A percentile compares a stretch with the other conserved stretches of the same genome.
phyloP scores from a whole-genome alignment of 2,797 vertebrate genomes.

The Champsocephalus esox region DNA sequence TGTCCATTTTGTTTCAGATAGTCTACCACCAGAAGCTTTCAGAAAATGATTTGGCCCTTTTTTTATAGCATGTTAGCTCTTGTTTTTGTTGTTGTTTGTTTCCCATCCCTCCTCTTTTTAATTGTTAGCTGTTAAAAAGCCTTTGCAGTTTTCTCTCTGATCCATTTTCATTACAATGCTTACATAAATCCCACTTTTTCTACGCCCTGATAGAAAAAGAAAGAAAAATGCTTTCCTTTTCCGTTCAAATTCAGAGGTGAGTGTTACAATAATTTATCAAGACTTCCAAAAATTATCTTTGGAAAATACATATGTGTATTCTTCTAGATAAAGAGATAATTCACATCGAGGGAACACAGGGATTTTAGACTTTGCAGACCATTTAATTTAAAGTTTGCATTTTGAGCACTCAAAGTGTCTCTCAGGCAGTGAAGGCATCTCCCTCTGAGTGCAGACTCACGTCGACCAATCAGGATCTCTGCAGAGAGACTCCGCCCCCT shows the following conservation, averaged over 20 bases:
- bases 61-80: too few species aligned
- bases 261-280: too few species aligned
- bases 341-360: not conserved
- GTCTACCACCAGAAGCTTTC: not conserved
- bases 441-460: conserved; percentile 52
- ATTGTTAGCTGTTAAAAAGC: not conserved
- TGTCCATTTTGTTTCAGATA: not conserved
- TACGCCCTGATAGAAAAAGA: too few species aligned
- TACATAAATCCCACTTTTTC: too few species aligned
- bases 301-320: not conserved
- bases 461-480: conserved; percentile 66
- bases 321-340: not conserved
- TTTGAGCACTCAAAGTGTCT: conserved; percentile 32
- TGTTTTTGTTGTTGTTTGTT: not conserved
- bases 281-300: not conserved
- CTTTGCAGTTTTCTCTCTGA: conserved; percentile 19
- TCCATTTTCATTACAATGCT: conserved; percentile 27
- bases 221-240: too few species aligned
- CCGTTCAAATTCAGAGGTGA: too few species aligned
- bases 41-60: not conserved
- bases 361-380: too few species aligned
- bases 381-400: conserved; percentile 36
- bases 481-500: conserved; percentile 54
- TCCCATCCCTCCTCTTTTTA: not conserved
- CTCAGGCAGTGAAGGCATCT: conserved; percentile 50